These are phyloP conservation scores for Hartigia nigra DNA, from an alignment of 2,888 invertebrate species.

Conservation along the genomic window DNA sequence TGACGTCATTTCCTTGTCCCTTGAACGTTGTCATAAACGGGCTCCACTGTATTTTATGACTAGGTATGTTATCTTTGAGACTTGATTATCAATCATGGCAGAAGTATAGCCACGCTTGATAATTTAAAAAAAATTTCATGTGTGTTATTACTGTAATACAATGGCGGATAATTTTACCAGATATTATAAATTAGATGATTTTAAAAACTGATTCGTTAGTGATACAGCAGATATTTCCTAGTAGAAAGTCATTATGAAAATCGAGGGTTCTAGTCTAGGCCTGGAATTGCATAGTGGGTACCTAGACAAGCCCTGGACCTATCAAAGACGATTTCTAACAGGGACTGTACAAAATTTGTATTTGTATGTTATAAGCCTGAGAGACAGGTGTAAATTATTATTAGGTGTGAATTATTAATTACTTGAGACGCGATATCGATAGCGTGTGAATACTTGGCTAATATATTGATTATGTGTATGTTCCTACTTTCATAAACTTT, in stretches of 20 bases:
- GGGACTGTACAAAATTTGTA: neutral
- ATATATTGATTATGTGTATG: neutral
- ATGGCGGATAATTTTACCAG: neutral
- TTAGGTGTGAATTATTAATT: slow-evolving; percentile 27
- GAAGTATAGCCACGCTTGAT: neutral
- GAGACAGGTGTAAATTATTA: slow-evolving; percentile 26
- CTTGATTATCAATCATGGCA: neutral
- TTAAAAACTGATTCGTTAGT: neutral
- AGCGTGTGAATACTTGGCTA: slow-evolving; percentile 14
- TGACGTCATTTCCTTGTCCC: no score
- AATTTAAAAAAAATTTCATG: neutral
- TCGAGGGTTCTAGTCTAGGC: neutral
- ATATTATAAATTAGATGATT: neutral
- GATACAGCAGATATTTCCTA: neutral
- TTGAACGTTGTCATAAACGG: no score
- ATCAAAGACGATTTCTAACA: neutral
- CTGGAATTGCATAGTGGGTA: neutral
- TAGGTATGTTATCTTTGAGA: neutral
- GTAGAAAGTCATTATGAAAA: neutral
- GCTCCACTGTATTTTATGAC: neutral
- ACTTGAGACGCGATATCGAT: slow-evolving; percentile 18
- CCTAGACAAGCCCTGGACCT: neutral
- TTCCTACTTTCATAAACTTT: slow-evolving; percentile 6
- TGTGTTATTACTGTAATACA: neutral
- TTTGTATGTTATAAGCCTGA: slow-evolving; percentile 6